Base-by-base conservation (phyloP, 2,113 vertebrate species). In the Lepisosteus oculatus region DNA sequence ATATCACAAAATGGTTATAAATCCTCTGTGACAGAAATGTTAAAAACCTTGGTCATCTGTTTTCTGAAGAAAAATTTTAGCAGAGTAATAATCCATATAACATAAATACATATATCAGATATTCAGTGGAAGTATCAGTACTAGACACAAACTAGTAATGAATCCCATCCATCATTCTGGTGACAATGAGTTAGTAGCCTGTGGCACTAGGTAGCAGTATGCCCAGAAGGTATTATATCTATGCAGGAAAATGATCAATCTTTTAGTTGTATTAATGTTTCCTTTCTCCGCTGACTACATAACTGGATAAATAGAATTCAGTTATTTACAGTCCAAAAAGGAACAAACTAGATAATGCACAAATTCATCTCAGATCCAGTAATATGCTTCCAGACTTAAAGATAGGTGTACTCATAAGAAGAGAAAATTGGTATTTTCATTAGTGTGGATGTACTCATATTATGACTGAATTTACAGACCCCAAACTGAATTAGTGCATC, bases 61-160 rank as follows among this genome's bases (percentile, higher is more conserved):
- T 17, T 8, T 55, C 43, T 6, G 62, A 57, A 51, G 45, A 78
- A 77, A 85, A 85, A 85, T 86, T 81, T 88, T 78, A 77, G 57
- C 74, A 67, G 78, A 83, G 76, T 79, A 83, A 83, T 85, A 84
- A 87, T 78, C 77, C 75, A 61, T 77, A 72, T 67, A 79, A 75
- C 78, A 78, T 86, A 17, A 17, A 17, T 17, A 17, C 15, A 83
- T 84, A 72, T 83, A 83, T 84, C 76, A 87, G 79, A 64, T 74
- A 68, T 69, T 80, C 56, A 73, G 71, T 69, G 74, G 77, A 82
- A 81, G 74, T 68, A 78, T 74, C 64, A 0, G 0, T 72, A 72
- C 56, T 44, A 83, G 82, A 80, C 72, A 70, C 61, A 74, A 73
- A 77, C 74, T 0, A 76, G 61, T 72, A 79, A 79, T 61, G 72